These are phyloP conservation scores for Sigmodon hispidus DNA, from an alignment of 2,113 vertebrate species.

Conservation along the genomic window DNA sequence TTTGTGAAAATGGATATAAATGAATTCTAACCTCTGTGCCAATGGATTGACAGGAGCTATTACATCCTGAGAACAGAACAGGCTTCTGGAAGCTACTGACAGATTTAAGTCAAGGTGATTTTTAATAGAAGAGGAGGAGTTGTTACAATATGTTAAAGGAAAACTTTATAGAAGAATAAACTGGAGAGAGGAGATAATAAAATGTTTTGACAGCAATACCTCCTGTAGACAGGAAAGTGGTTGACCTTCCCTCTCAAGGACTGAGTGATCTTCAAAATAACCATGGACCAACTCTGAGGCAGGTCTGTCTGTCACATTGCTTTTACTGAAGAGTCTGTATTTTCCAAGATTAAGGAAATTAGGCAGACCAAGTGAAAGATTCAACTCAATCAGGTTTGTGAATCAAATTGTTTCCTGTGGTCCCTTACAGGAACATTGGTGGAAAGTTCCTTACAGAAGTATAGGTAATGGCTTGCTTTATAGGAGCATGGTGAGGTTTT, in stretches of 20 bases:
- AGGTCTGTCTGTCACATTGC: no score
- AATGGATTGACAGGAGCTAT: background rate
- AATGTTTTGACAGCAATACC: background rate
- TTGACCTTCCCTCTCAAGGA: background rate
- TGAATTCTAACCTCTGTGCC: background rate
- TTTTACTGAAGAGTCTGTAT: background rate
- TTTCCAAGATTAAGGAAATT: background rate
- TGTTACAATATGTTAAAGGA: background rate
- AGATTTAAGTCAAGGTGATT: background rate
- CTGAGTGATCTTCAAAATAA: background rate
- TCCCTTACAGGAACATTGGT: background rate
- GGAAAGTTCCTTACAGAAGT: background rate
- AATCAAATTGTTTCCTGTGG: background rate
- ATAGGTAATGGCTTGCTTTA: background rate
- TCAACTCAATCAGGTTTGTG: background rate
- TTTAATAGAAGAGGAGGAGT: background rate
- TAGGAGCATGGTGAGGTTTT: background rate
- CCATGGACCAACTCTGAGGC: background rate
- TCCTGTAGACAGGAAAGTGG: background rate
- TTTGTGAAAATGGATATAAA: background rate
- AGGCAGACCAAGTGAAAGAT: background rate
- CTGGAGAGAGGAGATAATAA: background rate
- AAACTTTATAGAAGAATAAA: background rate
- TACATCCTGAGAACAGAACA: background rate
- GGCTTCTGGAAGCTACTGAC: background rate